Conservation (phyloP, 23 tunicate genomes). For the Trididemnum miniatum region DNA sequence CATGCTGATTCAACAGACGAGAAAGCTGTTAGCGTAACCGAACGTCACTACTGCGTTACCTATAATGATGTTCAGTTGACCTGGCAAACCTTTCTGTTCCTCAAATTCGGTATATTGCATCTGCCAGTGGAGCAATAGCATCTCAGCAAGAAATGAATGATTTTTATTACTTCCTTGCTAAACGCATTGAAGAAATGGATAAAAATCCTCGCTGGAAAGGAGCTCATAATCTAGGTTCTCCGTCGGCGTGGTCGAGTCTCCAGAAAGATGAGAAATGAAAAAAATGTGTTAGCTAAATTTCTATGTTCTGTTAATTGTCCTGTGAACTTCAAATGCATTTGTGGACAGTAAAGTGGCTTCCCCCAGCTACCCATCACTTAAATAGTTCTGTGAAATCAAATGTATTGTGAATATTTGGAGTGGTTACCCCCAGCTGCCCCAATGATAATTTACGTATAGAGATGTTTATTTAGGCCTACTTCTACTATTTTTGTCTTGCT, state of each 20-base stretch:
- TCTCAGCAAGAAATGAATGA: conserved; percentile 53
- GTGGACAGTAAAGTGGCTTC: no score
- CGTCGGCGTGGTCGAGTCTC: conserved; percentile 62
- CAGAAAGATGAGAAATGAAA: background rate
- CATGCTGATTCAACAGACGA: background rate
- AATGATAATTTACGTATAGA: no score
- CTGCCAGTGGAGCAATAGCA: conserved; percentile 35
- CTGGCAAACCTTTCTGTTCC: conserved; percentile 41
- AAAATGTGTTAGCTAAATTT: no score
- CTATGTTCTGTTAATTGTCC: no score
- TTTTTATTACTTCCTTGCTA: conserved; percentile 68
- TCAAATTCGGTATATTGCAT: conserved; percentile 60
- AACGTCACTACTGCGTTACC: conserved; percentile 52
- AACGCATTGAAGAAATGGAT: conserved; percentile 18
- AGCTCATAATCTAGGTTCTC: conserved; percentile 39
- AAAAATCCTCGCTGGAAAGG: conserved; percentile 60
- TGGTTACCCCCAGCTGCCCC: no score
- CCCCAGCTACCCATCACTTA: no score
- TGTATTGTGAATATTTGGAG: no score
- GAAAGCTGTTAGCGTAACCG: background rate
- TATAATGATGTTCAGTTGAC: conserved; percentile 64
- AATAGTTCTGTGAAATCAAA: no score
- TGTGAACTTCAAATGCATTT: no score
- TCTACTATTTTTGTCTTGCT: no score
- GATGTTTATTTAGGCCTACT: no score